Evolutionary conservation across 2,113 vertebrate species (phyloP), one percentile per base, ranked within the genome.

Genomic region (Syngnathus typhle): DNA sequence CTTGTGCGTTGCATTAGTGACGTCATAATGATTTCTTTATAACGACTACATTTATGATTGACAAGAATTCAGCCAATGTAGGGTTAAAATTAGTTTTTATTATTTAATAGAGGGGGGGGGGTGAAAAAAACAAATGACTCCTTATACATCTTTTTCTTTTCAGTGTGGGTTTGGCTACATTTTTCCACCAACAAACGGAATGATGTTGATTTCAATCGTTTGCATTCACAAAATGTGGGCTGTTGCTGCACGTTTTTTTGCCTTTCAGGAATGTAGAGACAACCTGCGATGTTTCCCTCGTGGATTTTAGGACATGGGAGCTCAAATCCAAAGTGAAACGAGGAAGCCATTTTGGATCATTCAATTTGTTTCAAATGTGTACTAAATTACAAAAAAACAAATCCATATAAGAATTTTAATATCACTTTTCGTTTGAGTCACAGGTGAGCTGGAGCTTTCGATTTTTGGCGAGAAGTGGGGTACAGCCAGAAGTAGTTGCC

Each of bases 31-130:
- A 43, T 11, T 43, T 43, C 41, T 43, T 43, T 9, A 9, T 11
- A 43, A 43, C 9, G 41, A 43, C 41, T 43, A 11, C 41, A 43
- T 43, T 43, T 43, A 3, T 43, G 9, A 43, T 43, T 9, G 41
- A 43, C 9, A 43, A 37, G 36, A 37, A 61, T 13, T 9, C 1
- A 66, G 43, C 32, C 3, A 65, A 51, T 11, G 70, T 85, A 85
- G 87, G 87, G 86, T 93, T 91, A 89, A 91, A 93, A 93, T 86
- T 89, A 91, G 82, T 92, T 90, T 90, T 93, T 93, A 90, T 90
- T 92, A 89, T 71, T 92, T 86, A 76, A 91, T 64, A 85, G 89
- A 88, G 70, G 71, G 89, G 79, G n/a, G 36, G 36, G 37, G 66
- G 61, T 52, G 62, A 70, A 69, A 72, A 77, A 72, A 72, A 70